These are phyloP conservation scores for Scaptodrosophila latifasciaeformis DNA, from an alignment of 2,888 invertebrate species.

Conservation along the genomic window DNA sequence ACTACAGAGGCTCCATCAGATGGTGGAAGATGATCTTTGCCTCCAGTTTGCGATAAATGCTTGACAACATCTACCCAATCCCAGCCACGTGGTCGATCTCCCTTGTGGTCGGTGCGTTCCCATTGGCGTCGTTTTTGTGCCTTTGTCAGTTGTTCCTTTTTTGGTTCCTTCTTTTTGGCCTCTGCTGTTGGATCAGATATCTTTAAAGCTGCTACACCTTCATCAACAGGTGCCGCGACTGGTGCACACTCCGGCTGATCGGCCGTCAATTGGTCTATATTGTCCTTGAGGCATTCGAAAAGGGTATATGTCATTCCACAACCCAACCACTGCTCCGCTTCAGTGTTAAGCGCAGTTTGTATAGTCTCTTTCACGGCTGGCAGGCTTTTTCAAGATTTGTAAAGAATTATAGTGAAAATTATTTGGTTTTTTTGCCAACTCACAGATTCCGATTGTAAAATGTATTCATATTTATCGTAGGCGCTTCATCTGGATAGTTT, in stretches of 20 bases:
- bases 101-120: slow-evolving; percentile 88
- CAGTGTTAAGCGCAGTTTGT: slow-evolving; percentile 78
- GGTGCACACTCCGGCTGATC: slow-evolving; percentile 80
- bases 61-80: slow-evolving; percentile 98
- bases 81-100: slow-evolving; percentile 91
- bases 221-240: slow-evolving; percentile 54
- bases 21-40: slow-evolving; percentile 59
- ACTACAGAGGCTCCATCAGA: slow-evolving; percentile 17
- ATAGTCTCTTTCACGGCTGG: slow-evolving; percentile 84
- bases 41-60: slow-evolving; percentile 88
- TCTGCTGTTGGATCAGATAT: slow-evolving; percentile 71
- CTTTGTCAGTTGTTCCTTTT: slow-evolving; percentile 91
- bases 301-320: slow-evolving; percentile 96
- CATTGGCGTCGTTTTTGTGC: slow-evolving; percentile 92
- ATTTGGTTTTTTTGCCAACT: slow-evolving; percentile 73
- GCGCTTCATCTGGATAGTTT: slow-evolving; percentile 89
- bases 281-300: slow-evolving; percentile 93
- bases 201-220: slow-evolving; percentile 63
- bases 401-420: background rate
- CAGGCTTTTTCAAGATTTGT: slow-evolving; percentile 76
- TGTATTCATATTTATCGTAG: slow-evolving; percentile 88
- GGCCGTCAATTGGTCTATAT: slow-evolving; percentile 81
- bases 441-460: slow-evolving; percentile 96
- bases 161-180: slow-evolving; percentile 78
- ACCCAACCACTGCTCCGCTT: slow-evolving; percentile 89